These are phyloP conservation scores for Cyphomyrus plagiostoma DNA, from an alignment of 2,113 vertebrate species.

Conservation along the genomic window DNA sequence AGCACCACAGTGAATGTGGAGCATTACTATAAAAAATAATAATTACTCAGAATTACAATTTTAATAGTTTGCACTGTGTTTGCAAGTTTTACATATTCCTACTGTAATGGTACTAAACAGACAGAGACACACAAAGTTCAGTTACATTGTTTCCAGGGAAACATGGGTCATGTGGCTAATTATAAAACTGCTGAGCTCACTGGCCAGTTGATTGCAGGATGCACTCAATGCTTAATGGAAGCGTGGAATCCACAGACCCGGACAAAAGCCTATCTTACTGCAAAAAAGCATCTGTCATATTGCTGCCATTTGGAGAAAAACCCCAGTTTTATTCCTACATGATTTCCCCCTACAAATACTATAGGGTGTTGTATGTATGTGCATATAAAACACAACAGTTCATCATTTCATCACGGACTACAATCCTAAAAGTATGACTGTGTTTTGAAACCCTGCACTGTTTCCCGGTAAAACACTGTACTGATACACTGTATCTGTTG, in stretches of 20 bases:
- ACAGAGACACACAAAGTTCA: conserved; percentile 26
- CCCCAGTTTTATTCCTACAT: neutral
- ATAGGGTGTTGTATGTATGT: neutral
- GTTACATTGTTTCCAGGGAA: conserved; percentile 34
- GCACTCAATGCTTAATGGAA: neutral
- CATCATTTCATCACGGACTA: neutral
- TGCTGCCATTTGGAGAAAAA: neutral
- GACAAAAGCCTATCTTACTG: neutral
- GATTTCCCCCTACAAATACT: neutral
- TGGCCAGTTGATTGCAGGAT: neutral
- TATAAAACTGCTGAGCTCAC: conserved; percentile 18
- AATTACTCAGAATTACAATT: neutral
- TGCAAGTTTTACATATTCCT: conserved; percentile 16
- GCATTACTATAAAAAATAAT: neutral
- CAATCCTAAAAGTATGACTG: neutral
- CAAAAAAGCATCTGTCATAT: neutral
- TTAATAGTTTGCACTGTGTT: neutral
- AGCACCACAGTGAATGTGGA: neutral
- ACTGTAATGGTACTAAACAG: neutral
- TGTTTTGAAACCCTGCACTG: neutral
- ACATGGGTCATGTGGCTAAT: conserved; percentile 27
- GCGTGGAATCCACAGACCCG: neutral
- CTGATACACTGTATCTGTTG: neutral
- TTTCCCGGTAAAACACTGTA: neutral
- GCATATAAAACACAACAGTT: neutral